Evolutionary conservation across 2,888 invertebrate species (phyloP).

Genomic region (Cerceris rybyensis): DNA sequence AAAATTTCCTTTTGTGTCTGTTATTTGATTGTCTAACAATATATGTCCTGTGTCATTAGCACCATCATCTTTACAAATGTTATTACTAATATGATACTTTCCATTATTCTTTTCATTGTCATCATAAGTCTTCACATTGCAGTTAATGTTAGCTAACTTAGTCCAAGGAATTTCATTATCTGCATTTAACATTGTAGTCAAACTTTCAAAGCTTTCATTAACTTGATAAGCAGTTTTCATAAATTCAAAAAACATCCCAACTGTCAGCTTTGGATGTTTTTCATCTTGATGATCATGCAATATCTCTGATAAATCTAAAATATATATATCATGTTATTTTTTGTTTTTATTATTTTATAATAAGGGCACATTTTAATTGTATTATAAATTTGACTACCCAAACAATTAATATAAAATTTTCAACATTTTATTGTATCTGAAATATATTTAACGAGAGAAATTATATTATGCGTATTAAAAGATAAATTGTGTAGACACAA

Average conservation of each 20-base stretch:
- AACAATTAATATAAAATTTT: not conserved
- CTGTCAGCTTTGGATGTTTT: conserved; percentile 84
- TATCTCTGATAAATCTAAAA: conserved; percentile 42
- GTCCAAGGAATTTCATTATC: conserved; percentile 83
- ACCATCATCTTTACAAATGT: conserved; percentile 50
- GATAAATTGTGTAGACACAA: conserved; percentile 7
- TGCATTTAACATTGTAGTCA: conserved; percentile 74
- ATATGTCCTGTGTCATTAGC: not conserved
- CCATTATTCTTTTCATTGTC: conserved; percentile 66
- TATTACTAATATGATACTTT: conserved; percentile 20
- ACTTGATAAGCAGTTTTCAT: conserved; percentile 89
- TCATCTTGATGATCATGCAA: conserved; percentile 43
- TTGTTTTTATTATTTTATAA: conserved; percentile 4
- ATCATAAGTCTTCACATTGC: conserved; percentile 75
- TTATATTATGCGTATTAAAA: conserved; percentile 5
- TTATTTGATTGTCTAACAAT: not conserved
- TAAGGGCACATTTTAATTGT: not conserved
- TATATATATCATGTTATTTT: conserved; percentile 22
- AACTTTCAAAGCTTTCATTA: conserved; percentile 82
- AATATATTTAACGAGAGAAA: not conserved
- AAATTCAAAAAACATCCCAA: conserved; percentile 88
- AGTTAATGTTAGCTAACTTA: conserved; percentile 81
- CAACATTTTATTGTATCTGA: conserved; percentile 6
- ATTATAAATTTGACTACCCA: conserved; percentile 8
- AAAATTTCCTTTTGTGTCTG: conserved; percentile 9